Conservation (phyloP, 2,797 vertebrate genomes). For the Buphagus erythrorhynchus region DNA sequence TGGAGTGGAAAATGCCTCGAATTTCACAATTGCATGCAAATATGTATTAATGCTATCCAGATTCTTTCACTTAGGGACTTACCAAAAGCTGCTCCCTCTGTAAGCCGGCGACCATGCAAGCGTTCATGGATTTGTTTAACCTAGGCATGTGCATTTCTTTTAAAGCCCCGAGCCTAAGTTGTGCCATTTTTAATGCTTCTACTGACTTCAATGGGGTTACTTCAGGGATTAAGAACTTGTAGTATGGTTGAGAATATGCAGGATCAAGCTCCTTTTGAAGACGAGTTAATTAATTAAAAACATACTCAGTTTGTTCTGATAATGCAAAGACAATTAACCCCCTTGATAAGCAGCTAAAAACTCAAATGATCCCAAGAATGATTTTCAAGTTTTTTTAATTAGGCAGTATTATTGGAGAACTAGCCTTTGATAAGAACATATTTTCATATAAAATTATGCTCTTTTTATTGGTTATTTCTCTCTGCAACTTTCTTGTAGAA, state of each 20-base stretch:
- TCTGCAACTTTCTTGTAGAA: not conserved
- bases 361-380: not conserved
- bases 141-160: not conserved
- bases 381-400: not conserved
- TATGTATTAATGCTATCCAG: conserved; percentile 5
- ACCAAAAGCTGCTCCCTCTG: not conserved
- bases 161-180: not conserved
- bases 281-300: not conserved
- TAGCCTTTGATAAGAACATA: not conserved
- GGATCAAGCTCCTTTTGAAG: not conserved
- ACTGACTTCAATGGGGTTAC: not conserved
- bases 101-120: not conserved
- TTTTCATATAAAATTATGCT: not conserved
- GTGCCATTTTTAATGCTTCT: not conserved
- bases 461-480: not conserved
- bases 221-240: not conserved
- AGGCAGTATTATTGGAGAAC: not conserved
- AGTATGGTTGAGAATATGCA: not conserved
- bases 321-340: conserved; percentile 1
- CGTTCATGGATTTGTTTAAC: not conserved
- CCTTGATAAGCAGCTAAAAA: not conserved
- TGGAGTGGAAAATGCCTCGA: conserved; percentile 20
- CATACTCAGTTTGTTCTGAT: not conserved
- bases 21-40: conserved; percentile 37
- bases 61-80: conserved; percentile 6